Base-by-base conservation (phyloP, 2,113 vertebrate species). In the Bubo scandiacus region DNA sequence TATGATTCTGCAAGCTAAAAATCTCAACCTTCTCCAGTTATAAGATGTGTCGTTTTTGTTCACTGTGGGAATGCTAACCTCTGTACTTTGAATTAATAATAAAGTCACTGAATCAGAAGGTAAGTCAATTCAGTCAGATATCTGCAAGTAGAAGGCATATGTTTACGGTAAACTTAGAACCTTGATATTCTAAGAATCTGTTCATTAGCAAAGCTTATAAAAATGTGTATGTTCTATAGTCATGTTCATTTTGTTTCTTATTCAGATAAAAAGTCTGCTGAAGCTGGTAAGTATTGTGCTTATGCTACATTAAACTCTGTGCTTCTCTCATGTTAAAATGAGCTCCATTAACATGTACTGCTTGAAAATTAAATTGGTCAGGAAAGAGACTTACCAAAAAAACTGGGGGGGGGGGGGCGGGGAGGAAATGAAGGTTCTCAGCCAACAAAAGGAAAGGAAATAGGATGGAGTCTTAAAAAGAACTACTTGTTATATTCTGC, bases 341-440 rank as follows among this genome's bases (percentile, higher is more conserved):
- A 66, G 25, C 25, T 92, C 43, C 34, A 58, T 71, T 51, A 94
- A 11, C 51, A 95, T 2, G 54, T 72, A 57, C 21, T 62, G 15
- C 15, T 84, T 78, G 34, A 85, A 95, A 91, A 84, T 58, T 36
- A 75, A 95, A 72, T 34, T 65, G 55, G 1, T 61, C 38, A 63
- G 22, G 68, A 78, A 67, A 83, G 15, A 3, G 3, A 47, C 4
- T 78, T 55, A 8, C 10, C 43, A 34, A 43, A 80, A 73, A 67
- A 38, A 43, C 0, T 1, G 2, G 5, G 3, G 2, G 16, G 16
- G 13, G 11, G 40, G 40, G 40, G 5, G 40, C 5, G 40, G 40
- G 40, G 40, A 13, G 40, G 40, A 14, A 42, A 42, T 10, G 1
- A 42, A 78, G 25, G 15, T n/a, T 1, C 3, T 70, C 25, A 66